Evolutionary conservation across 1,140 invertebrate species (phyloP).

Genomic region (Metaphire vulgaris): DNA sequence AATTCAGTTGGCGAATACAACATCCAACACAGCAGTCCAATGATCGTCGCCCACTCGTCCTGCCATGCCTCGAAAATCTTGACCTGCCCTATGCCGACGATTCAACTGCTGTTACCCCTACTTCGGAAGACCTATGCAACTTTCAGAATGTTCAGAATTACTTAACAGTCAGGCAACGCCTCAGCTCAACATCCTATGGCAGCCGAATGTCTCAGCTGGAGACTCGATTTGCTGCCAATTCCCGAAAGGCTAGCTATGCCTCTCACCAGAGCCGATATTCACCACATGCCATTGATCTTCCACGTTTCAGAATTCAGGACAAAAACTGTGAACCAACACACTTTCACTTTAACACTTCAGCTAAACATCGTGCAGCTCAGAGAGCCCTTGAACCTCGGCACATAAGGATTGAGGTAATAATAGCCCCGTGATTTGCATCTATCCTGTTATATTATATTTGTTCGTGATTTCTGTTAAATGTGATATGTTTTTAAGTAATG

Average conservation of each 20-base stretch:
- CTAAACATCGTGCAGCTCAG: constrained; percentile 17
- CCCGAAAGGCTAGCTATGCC: neutral
- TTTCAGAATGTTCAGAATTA: constrained; percentile 32
- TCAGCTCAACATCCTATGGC: constrained; percentile 87
- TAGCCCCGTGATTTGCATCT: too few species aligned
- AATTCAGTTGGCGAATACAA: constrained; percentile 72
- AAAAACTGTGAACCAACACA: constrained; percentile 13
- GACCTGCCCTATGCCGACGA: constrained; percentile 97
- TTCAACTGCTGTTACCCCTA: constrained; percentile 92
- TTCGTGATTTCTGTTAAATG: too few species aligned
- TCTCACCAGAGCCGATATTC: neutral
- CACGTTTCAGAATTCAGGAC: neutral
- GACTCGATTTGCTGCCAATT: constrained; percentile 1
- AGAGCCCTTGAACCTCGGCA: neutral
- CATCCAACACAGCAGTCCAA: neutral
- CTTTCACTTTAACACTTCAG: constrained; percentile 16
- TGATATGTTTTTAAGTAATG: too few species aligned
- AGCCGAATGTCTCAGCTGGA: constrained; percentile 60
- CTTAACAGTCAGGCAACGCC: constrained; percentile 60
- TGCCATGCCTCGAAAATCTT: constrained; percentile 89
- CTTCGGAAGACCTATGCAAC: constrained; percentile 75
- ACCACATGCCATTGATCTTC: neutral
- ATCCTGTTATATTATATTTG: too few species aligned
- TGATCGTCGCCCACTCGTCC: constrained; percentile 74
- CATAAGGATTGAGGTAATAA: neutral